phyloP scores from a whole-genome alignment of 2,797 vertebrate species.

The Microctenopoma stevenorrisi region DNA sequence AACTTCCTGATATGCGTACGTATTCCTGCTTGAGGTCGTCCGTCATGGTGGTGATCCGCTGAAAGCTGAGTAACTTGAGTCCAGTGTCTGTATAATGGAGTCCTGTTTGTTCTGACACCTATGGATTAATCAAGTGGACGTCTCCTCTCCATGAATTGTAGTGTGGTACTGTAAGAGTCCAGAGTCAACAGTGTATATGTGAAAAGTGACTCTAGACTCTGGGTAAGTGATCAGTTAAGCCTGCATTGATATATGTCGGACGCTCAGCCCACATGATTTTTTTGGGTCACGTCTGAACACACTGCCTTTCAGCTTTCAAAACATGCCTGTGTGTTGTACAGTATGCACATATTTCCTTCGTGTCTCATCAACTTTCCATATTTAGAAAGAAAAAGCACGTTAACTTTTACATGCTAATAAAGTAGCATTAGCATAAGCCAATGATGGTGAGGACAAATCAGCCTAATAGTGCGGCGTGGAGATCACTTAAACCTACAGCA shows the following conservation, averaged over 20 bases:
- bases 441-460: conserved; percentile 41
- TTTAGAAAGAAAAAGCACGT: conserved; percentile 54
- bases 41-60: conserved; percentile 80
- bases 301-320: conserved; percentile 50
- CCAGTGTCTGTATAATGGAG: conserved; percentile 76
- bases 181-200: conserved; percentile 36
- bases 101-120: conserved; percentile 76
- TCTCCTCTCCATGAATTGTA: conserved; percentile 59
- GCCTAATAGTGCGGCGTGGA: conserved; percentile 38
- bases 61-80: conserved; percentile 79
- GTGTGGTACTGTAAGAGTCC: conserved; percentile 34
- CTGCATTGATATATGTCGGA: conserved; percentile 60
- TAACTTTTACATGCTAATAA: conserved; percentile 56
- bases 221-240: conserved; percentile 60
- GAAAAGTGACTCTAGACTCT: conserved; percentile 52
- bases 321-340: conserved; percentile 43
- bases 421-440: conserved; percentile 51
- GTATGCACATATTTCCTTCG: conserved; percentile 39
- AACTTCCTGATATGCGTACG: conserved; percentile 79
- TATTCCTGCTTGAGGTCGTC: conserved; percentile 79
- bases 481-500: conserved; percentile 54
- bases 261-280: conserved; percentile 61
- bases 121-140: conserved; percentile 72
- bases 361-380: conserved; percentile 54
- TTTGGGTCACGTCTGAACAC: conserved; percentile 65